phyloP scores from a whole-genome alignment of 2,113 vertebrate genomes.

The Leptocoma aspasia region DNA sequence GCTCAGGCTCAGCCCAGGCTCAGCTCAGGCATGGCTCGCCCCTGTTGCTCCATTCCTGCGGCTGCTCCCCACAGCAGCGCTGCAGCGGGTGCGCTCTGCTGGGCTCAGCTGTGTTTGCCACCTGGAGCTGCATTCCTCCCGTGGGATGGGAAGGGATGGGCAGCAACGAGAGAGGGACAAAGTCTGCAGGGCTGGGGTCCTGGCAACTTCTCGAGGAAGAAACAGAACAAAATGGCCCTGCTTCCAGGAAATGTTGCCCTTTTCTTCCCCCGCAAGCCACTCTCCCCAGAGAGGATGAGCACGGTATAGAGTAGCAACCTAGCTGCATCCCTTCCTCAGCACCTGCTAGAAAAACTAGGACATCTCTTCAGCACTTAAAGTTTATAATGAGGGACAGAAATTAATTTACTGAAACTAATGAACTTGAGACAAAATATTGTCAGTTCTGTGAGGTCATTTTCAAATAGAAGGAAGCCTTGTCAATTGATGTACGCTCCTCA shows the following conservation, averaged over 20 bases:
- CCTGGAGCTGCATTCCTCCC: neutral
- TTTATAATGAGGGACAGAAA: neutral
- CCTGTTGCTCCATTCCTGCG: fast-evolving
- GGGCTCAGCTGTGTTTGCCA: neutral
- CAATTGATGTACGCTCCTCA: neutral
- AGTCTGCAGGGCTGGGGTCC: neutral
- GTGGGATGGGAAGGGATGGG: neutral
- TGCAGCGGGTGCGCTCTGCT: neutral
- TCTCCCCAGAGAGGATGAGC: neutral
- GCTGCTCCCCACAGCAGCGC: neutral
- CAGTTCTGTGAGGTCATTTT: neutral
- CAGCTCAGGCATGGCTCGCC: neutral
- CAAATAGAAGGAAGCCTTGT: neutral
- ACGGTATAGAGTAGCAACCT: neutral
- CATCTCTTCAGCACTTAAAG: neutral
- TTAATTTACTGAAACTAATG: neutral
- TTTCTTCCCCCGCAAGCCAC: neutral
- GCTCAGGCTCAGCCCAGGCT: too few relatives aligned
- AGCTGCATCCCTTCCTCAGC: fast-evolving
- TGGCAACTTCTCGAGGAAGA: neutral
- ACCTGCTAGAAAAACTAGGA: neutral
- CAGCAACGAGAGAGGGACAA: fast-evolving
- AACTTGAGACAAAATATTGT: neutral
- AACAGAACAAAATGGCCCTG: neutral
- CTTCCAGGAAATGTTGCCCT: neutral